Conservation (phyloP, 2,113 vertebrate genomes). For the Brachionichthys hirsutus region DNA sequence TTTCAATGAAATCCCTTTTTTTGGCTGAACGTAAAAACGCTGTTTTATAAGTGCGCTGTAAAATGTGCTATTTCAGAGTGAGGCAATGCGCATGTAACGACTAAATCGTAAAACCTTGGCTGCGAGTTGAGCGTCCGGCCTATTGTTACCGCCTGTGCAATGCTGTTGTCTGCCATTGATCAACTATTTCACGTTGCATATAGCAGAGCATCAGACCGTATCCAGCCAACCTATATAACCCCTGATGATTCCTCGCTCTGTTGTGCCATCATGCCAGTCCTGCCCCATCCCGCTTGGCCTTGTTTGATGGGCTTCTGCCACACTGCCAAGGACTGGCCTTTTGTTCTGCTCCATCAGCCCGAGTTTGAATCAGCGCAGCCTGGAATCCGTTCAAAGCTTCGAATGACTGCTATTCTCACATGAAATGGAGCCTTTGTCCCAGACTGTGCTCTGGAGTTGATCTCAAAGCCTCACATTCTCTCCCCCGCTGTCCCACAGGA, state of each 20-base stretch:
- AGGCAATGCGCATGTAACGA: slow-evolving; percentile 59
- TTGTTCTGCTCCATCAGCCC: slow-evolving; percentile 71
- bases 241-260: slow-evolving; percentile 52
- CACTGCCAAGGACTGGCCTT: slow-evolving; percentile 65
- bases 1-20: slow-evolving; percentile 66
- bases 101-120: slow-evolving; percentile 58
- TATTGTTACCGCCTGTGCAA: slow-evolving; percentile 31
- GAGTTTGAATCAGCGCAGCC: slow-evolving; percentile 65
- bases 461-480: slow-evolving; percentile 59
- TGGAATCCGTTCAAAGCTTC: slow-evolving; percentile 72
- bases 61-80: slow-evolving; percentile 66
- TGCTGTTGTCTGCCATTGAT: slow-evolving; percentile 19
- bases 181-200: slow-evolving; percentile 42
- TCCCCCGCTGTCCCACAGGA: slow-evolving; percentile 37
- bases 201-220: slow-evolving; percentile 35
- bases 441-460: slow-evolving; percentile 41
- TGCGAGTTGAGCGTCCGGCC: slow-evolving; percentile 38
- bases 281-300: slow-evolving; percentile 60
- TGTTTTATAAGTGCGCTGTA: slow-evolving; percentile 64
- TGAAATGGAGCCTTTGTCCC: slow-evolving; percentile 67
- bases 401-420: slow-evolving; percentile 67
- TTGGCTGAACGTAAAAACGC: slow-evolving; percentile 57
- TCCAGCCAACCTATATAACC: slow-evolving; percentile 47
- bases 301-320: slow-evolving; percentile 62
- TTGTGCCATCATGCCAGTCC: slow-evolving; percentile 49